Conservation (phyloP, 2,113 vertebrate species). For the Ardeotis arabs region DNA sequence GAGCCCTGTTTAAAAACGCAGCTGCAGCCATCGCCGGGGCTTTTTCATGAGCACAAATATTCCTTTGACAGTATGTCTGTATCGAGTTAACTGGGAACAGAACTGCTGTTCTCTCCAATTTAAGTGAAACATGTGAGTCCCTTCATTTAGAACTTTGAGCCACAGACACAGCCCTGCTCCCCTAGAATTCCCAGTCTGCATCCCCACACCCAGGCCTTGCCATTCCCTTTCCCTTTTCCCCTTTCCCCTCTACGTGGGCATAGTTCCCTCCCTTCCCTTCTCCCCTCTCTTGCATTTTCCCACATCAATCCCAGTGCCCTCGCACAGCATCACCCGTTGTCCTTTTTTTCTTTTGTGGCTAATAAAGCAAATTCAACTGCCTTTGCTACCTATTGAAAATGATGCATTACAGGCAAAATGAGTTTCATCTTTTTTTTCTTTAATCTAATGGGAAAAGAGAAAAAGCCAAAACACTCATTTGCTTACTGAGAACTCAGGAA, state of each 20-base stretch:
- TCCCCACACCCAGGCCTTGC: not conserved
- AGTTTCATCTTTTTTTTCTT: not conserved
- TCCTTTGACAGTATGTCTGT: slow-evolving; percentile 42
- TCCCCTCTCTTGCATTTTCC: not conserved
- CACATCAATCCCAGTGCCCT: not conserved
- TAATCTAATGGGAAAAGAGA: not conserved
- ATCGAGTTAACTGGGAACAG: slow-evolving; percentile 3
- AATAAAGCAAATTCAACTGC: not conserved
- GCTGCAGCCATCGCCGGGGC: not conserved
- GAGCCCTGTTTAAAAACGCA: slow-evolving; percentile 37
- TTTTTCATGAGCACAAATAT: slow-evolving; percentile 42
- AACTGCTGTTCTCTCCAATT: slow-evolving; percentile 5
- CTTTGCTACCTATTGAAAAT: not conserved
- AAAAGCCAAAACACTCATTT: not conserved
- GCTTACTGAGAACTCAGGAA: not conserved
- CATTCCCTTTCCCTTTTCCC: not conserved
- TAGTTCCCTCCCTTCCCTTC: not conserved
- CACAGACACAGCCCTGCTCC: not conserved
- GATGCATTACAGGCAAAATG: not conserved
- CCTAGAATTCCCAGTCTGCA: not conserved
- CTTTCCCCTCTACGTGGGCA: not conserved
- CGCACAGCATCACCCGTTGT: not conserved
- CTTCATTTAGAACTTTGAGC: slow-evolving; percentile 1
- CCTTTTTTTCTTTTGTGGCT: not conserved
- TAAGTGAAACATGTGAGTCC: not conserved